A percentile compares a stretch with the other conserved stretches of the same genome.
Evolutionary conservation across 1,140 invertebrate genomes (phyloP).

Genomic region (Dryas iulia): DNA sequence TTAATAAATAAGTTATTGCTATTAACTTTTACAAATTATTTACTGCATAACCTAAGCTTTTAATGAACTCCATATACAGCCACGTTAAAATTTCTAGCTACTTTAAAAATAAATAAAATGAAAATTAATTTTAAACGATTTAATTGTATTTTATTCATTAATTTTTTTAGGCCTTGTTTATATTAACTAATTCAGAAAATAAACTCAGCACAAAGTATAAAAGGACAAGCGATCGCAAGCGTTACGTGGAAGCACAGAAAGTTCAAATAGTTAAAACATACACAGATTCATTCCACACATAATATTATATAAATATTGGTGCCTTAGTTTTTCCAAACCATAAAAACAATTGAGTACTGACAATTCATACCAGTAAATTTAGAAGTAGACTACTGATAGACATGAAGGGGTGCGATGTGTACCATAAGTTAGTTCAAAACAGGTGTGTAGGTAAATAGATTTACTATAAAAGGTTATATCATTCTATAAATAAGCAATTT

Average conservation of each 20-base stretch:
- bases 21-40: not conserved
- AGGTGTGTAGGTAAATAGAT: slow-evolving; percentile 37
- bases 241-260: slow-evolving; percentile 19
- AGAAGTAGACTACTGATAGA: slow-evolving; percentile 10
- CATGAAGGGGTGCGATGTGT: slow-evolving; percentile 12
- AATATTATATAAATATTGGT: slow-evolving; percentile 17
- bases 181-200: not conserved
- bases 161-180: not conserved
- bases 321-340: slow-evolving; percentile 8
- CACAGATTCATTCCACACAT: not conserved
- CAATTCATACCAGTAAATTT: slow-evolving; percentile 6
- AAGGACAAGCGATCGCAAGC: slow-evolving; percentile 10
- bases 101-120: not conserved
- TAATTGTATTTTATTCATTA: not conserved
- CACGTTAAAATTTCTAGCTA: not conserved
- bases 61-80: not conserved
- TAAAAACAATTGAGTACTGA: not conserved
- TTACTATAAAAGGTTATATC: slow-evolving; percentile 48
- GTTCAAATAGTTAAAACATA: not conserved
- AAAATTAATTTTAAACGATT: not conserved
- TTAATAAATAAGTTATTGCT: not conserved
- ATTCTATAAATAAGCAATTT: slow-evolving; percentile 53
- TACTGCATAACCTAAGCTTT: not conserved
- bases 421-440: slow-evolving; percentile 23
- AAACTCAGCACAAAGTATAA: not conserved